Percentiles rank a stretch among this genome's conserved stretches.
These are phyloP conservation scores for Onychostoma macrolepis DNA, from an alignment of 2,113 vertebrate species.

Conservation along the genomic window DNA sequence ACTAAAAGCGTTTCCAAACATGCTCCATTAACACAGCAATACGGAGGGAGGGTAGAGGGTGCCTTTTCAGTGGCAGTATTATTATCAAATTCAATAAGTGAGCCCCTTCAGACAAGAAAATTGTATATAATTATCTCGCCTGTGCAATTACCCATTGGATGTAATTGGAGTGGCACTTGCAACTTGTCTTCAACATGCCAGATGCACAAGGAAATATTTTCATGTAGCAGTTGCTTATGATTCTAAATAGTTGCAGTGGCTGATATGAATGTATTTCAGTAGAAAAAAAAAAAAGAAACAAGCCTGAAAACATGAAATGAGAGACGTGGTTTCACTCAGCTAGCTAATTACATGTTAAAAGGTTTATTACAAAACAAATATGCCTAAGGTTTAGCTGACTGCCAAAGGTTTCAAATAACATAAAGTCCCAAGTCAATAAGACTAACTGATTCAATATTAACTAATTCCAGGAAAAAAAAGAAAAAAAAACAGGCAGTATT, in stretches of 20 bases:
- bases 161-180: conserved; percentile 57
- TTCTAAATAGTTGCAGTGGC: not conserved
- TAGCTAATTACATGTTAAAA: conserved; percentile 46
- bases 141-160: conserved; percentile 58
- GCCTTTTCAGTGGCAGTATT: conserved; percentile 42
- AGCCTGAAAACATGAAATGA: not conserved
- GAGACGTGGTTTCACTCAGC: not conserved
- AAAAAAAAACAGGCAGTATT: conserved; percentile 24
- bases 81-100: conserved; percentile 60
- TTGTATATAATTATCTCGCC: conserved; percentile 57
- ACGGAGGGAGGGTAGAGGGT: conserved; percentile 23
- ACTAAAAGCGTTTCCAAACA: conserved; percentile 32
- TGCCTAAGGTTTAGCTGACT: conserved; percentile 33
- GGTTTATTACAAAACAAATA: conserved; percentile 41
- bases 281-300: not conserved
- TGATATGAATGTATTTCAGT: conserved; percentile 25
- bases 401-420: conserved; percentile 20
- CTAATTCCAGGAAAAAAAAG: not conserved
- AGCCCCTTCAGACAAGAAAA: conserved; percentile 57
- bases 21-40: conserved; percentile 43
- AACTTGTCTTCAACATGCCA: conserved; percentile 25
- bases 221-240: not conserved
- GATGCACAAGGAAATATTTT: conserved; percentile 24
- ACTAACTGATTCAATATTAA: conserved; percentile 33
- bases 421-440: conserved; percentile 14